Conservation (phyloP, 2,797 vertebrate genomes). For the Enteromius radiatus region DNA sequence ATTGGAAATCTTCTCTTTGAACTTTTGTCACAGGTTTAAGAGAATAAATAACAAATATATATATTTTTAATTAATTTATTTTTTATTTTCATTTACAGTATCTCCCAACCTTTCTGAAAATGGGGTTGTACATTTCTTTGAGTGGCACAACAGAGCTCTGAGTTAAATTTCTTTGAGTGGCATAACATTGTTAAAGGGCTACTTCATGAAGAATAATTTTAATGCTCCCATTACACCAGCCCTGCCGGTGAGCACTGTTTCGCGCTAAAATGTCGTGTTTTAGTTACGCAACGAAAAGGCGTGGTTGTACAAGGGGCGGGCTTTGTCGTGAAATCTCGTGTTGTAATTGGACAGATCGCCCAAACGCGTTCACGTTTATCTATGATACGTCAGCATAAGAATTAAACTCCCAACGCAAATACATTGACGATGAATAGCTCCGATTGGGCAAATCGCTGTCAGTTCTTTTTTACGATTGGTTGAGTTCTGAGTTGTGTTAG, state of each 20-base stretch:
- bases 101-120: neutral
- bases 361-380: slow-evolving; percentile 32
- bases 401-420: slow-evolving; percentile 36
- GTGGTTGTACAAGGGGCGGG: slow-evolving; percentile 59
- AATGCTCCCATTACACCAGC: neutral
- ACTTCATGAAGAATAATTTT: neutral
- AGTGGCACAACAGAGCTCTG: neutral
- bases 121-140: neutral
- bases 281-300: slow-evolving; percentile 41
- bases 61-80: too few relatives aligned
- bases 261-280: slow-evolving; percentile 61
- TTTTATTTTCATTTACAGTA: neutral
- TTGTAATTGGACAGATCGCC: slow-evolving; percentile 63
- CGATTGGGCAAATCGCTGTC: slow-evolving; percentile 54
- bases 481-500: slow-evolving; percentile 18
- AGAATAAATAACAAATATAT: neutral
- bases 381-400: slow-evolving; percentile 47
- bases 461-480: slow-evolving; percentile 51
- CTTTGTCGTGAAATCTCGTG: neutral
- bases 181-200: neutral
- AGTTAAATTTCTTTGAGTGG: neutral
- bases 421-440: slow-evolving; percentile 20
- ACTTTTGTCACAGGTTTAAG: neutral
- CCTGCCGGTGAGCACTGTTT: slow-evolving; percentile 38
- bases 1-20: neutral